Evolutionary conservation across 2,888 invertebrate species (phyloP).

Genomic region (Machimus rusticus): DNA sequence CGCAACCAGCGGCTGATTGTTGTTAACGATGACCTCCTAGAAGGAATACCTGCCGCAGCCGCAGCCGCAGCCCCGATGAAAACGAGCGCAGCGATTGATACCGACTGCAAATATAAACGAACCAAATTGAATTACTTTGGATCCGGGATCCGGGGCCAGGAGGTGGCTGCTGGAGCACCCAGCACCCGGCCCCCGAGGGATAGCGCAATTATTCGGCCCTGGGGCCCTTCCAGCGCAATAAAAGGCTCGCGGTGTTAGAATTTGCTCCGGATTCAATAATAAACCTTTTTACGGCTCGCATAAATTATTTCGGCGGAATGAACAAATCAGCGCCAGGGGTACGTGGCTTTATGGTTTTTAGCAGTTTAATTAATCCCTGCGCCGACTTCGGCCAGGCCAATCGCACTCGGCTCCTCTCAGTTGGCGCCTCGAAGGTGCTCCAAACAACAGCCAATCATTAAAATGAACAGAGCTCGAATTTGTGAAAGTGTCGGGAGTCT

Average conservation of each 20-base stretch:
- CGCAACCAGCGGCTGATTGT: slow-evolving; percentile 25
- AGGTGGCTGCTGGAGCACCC: neutral
- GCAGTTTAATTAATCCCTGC: neutral
- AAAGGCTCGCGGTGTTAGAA: neutral
- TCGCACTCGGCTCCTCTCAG: neutral
- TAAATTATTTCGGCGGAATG: neutral
- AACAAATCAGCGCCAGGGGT: neutral
- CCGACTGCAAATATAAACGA: slow-evolving; percentile 5
- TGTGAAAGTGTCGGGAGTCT: neutral
- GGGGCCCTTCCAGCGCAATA: neutral
- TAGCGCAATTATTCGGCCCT: neutral
- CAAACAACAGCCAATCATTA: neutral
- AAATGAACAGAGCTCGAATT: neutral
- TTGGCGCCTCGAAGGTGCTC: neutral
- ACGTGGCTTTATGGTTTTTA: neutral
- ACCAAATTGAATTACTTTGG: slow-evolving; percentile 20
- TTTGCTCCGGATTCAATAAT: neutral
- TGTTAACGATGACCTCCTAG: slow-evolving; percentile 39
- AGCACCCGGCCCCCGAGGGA: neutral
- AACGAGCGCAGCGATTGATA: neutral
- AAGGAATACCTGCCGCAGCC: neutral
- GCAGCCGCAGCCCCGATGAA: neutral
- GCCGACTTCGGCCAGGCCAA: neutral
- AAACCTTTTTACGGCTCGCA: neutral
- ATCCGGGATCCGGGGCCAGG: neutral